These are phyloP conservation scores for Ageneiosus marmoratus DNA, from an alignment of 2,113 vertebrate species.

Conservation along the genomic window DNA sequence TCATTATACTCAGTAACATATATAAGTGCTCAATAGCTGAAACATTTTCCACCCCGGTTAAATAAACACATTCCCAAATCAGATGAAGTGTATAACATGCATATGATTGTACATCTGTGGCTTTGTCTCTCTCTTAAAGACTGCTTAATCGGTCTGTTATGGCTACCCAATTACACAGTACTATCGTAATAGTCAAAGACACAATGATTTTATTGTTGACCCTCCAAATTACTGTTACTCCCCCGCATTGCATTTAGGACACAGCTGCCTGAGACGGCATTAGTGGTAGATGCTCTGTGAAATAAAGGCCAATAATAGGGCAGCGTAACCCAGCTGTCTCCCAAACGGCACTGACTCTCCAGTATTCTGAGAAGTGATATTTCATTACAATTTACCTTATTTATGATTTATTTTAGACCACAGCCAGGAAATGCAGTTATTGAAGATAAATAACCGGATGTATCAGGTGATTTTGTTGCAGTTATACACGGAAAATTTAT, in stretches of 20 bases:
- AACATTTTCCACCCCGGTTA: not conserved
- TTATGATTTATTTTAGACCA: not conserved
- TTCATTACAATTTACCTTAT: not conserved
- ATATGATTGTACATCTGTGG: not conserved
- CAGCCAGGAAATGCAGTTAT: not conserved
- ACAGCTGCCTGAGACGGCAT: conserved; percentile 21
- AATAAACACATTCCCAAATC: not conserved
- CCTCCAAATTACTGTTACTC: not conserved
- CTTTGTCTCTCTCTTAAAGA: not conserved
- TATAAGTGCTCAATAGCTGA: not conserved
- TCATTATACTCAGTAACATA: too few species aligned
- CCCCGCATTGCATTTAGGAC: conserved; percentile 5
- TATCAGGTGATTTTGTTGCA: not conserved
- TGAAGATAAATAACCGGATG: not conserved
- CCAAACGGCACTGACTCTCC: not conserved
- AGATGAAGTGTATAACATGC: not conserved
- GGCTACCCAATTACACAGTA: not conserved
- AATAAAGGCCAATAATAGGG: conserved; percentile 6
- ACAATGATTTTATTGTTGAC: conserved; percentile 23
- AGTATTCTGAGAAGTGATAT: not conserved
- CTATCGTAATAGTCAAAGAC: not conserved
- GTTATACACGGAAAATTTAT: not conserved
- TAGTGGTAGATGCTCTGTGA: not conserved
- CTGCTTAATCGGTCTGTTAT: conserved; percentile 30
- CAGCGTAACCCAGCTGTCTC: conserved; percentile 3